phyloP scores from a whole-genome alignment of 2,888 invertebrate genomes.

The Brenthis ino region DNA sequence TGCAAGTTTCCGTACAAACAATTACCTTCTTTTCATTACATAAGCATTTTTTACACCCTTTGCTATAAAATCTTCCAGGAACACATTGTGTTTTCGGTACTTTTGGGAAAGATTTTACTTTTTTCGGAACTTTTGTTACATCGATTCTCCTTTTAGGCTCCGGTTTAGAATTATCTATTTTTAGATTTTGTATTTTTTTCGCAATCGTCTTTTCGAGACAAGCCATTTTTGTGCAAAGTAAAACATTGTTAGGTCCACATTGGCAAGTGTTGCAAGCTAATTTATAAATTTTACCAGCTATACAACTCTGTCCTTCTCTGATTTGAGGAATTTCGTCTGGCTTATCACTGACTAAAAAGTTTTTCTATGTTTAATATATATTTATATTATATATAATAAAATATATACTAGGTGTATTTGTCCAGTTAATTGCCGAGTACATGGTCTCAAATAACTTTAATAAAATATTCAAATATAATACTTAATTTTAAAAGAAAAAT shows the following conservation, averaged over 20 bases:
- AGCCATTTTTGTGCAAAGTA: slow-evolving; percentile 67
- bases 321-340: slow-evolving; percentile 50
- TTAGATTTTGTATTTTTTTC: background rate
- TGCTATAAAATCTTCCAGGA: slow-evolving; percentile 57
- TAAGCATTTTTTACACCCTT: slow-evolving; percentile 55
- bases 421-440: no score
- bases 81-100: slow-evolving; percentile 46
- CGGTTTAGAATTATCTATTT: background rate
- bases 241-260: slow-evolving; percentile 48
- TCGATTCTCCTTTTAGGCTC: slow-evolving; percentile 5
- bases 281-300: slow-evolving; percentile 52
- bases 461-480: no score
- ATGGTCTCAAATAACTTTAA: no score
- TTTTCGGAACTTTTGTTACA: slow-evolving; percentile 8
- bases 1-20: slow-evolving; percentile 46
- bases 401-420: no score
- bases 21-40: slow-evolving; percentile 47
- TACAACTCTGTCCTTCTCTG: slow-evolving; percentile 53
- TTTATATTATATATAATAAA: background rate
- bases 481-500: background rate
- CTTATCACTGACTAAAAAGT: slow-evolving; percentile 26
- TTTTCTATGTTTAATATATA: background rate
- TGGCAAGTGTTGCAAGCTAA: slow-evolving; percentile 65
- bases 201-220: slow-evolving; percentile 48
- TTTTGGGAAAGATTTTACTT: slow-evolving; percentile 30